Evolutionary conservation across 1,140 invertebrate species (phyloP).

Genomic region (Drosophila rufa): DNA sequence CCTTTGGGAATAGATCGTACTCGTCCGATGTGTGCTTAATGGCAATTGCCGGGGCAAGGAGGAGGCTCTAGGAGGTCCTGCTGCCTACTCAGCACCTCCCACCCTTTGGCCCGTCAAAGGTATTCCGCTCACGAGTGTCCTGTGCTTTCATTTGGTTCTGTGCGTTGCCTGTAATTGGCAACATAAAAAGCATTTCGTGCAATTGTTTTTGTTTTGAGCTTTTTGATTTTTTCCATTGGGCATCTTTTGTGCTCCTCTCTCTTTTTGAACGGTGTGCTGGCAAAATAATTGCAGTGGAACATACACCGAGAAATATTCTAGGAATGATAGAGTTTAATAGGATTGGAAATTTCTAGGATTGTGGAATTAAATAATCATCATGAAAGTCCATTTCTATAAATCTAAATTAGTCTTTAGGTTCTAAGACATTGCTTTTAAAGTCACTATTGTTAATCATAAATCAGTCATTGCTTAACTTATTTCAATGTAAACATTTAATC

Average conservation of each 20-base stretch:
- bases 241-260: conserved; percentile 39
- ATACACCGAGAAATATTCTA: background rate
- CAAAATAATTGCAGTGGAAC: conserved; percentile 69
- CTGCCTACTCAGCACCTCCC: background rate
- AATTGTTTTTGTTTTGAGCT: conserved; percentile 57
- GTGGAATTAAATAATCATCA: too few relatives aligned
- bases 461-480: too few relatives aligned
- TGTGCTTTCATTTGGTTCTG: conserved; percentile 15
- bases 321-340: too few relatives aligned
- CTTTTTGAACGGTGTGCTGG: conserved; percentile 28
- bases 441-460: too few relatives aligned
- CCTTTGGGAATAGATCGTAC: conserved; percentile 14
- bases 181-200: conserved; percentile 58
- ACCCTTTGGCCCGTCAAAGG: conserved; percentile 24
- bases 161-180: conserved; percentile 64
- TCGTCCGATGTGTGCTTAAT: conserved; percentile 26
- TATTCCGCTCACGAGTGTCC: conserved; percentile 20
- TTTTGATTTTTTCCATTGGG: conserved; percentile 35
- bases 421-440: too few relatives aligned
- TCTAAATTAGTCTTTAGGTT: too few relatives aligned
- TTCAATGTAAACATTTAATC: too few relatives aligned
- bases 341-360: too few relatives aligned
- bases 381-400: too few relatives aligned
- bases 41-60: conserved; percentile 32
- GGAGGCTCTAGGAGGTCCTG: background rate